A percentile compares a stretch with the other conserved stretches of the same genome.
Evolutionary conservation across 1,140 invertebrate genomes (phyloP).

Genomic region (Anadara kagoshimensis): DNA sequence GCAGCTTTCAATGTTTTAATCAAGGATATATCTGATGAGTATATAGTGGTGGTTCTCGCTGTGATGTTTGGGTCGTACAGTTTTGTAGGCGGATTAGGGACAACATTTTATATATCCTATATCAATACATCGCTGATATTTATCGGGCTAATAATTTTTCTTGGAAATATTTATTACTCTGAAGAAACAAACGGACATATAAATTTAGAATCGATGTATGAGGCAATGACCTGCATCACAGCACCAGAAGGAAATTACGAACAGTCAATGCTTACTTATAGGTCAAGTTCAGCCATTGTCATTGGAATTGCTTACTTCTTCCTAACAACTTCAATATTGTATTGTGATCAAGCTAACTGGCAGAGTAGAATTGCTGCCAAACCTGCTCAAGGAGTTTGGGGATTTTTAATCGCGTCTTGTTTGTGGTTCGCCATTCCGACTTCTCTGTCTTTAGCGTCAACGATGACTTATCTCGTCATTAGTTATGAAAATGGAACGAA

Average conservation of each 20-base stretch:
- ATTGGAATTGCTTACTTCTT: slow-evolving; percentile 58
- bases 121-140: slow-evolving; percentile 5
- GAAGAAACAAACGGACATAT: not conserved
- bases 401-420: slow-evolving; percentile 68
- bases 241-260: slow-evolving; percentile 61
- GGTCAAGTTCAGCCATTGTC: slow-evolving; percentile 52
- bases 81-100: slow-evolving; percentile 8
- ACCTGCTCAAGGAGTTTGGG: slow-evolving; percentile 66
- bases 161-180: not conserved
- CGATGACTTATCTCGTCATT: slow-evolving; percentile 60
- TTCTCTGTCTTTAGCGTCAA: slow-evolving; percentile 63
- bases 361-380: slow-evolving; percentile 66
- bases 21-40: slow-evolving; percentile 10
- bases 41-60: slow-evolving; percentile 1
- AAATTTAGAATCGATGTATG: not conserved
- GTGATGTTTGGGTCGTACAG: slow-evolving; percentile 3
- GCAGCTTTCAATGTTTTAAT: not conserved
- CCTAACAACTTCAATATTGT: slow-evolving; percentile 67
- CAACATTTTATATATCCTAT: slow-evolving; percentile 16
- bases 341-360: slow-evolving; percentile 72
- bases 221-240: not conserved
- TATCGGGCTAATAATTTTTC: not conserved
- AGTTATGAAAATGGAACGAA: slow-evolving; percentile 46
- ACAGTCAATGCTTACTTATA: slow-evolving; percentile 52
- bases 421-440: slow-evolving; percentile 71